phyloP scores from a whole-genome alignment of 2,888 invertebrate species.

The Pegoplata infirma region DNA sequence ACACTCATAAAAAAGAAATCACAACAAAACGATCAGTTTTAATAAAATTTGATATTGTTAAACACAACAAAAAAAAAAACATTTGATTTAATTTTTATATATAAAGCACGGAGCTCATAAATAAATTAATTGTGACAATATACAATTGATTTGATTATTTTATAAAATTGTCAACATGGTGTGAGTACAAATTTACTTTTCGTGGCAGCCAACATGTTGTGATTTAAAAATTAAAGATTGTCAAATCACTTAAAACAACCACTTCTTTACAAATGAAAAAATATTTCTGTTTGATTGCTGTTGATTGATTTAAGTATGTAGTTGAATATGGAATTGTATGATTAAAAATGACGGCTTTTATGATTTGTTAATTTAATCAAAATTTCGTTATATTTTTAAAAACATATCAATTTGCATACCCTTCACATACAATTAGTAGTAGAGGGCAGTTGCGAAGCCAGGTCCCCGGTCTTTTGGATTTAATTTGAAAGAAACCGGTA shows the following conservation, averaged over 20 bases:
- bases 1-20: constrained; percentile 49
- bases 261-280: constrained; percentile 2
- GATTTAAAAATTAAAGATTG: constrained; percentile 47
- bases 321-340: background rate
- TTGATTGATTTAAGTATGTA: constrained; percentile 33
- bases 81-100: background rate
- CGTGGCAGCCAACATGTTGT: constrained; percentile 33
- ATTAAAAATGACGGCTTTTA: constrained; percentile 21
- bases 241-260: constrained; percentile 41
- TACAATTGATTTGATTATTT: constrained; percentile 73
- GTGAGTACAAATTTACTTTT: background rate
- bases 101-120: constrained; percentile 64
- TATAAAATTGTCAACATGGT: constrained; percentile 55
- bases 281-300: background rate
- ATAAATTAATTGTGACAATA: constrained; percentile 76
- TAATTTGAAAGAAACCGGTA: no score
- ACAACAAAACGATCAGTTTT: constrained; percentile 59
- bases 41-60: constrained; percentile 49
- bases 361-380: constrained; percentile 37
- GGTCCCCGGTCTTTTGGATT: no score
- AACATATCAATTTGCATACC: background rate
- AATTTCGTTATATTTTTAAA: background rate
- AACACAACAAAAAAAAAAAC: background rate
- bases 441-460: no score
- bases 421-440: no score